Percentiles rank a stretch among this genome's conserved stretches.
phyloP scores from a whole-genome alignment of 2,797 vertebrate species.

The Xiphorhynchus erythropygius region DNA sequence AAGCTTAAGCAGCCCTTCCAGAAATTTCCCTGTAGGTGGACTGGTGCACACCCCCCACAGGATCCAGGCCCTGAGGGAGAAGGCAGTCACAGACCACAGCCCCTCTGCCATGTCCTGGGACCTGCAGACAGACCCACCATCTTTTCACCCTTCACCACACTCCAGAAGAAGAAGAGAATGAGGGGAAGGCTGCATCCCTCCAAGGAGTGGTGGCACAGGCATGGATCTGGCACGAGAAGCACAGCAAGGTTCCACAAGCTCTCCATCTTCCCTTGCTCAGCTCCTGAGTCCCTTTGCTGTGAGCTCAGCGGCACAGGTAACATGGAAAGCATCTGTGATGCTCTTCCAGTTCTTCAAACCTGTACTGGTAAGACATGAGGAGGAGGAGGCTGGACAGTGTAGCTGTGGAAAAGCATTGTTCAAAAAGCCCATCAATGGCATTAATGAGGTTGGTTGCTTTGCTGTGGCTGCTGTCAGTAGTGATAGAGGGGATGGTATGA shows the following conservation, averaged over 20 bases:
- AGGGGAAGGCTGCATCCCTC: rapidly evolving
- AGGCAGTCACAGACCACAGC: neutral
- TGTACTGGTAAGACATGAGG: neutral
- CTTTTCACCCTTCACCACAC: neutral
- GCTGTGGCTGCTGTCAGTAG: neutral
- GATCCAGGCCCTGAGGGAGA: neutral
- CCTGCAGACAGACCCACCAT: neutral
- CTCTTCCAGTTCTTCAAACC: neutral
- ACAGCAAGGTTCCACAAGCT: neutral
- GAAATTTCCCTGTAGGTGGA: neutral
- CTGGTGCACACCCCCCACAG: neutral
- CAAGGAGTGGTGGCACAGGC: neutral
- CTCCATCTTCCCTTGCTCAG: neutral
- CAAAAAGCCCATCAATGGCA: neutral
- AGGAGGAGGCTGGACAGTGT: neutral
- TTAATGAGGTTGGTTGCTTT: neutral
- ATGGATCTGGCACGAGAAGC: neutral
- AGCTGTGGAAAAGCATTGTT: neutral
- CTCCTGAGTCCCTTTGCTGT: rapidly evolving
- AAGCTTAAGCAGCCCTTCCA: neutral
- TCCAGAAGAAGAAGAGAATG: neutral
- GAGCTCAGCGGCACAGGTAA: neutral
- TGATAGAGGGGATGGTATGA: neutral
- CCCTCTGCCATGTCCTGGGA: neutral
- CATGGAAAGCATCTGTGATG: neutral